phyloP scores from a whole-genome alignment of 1,140 invertebrate species.

The Hylaeus volcanicus region DNA sequence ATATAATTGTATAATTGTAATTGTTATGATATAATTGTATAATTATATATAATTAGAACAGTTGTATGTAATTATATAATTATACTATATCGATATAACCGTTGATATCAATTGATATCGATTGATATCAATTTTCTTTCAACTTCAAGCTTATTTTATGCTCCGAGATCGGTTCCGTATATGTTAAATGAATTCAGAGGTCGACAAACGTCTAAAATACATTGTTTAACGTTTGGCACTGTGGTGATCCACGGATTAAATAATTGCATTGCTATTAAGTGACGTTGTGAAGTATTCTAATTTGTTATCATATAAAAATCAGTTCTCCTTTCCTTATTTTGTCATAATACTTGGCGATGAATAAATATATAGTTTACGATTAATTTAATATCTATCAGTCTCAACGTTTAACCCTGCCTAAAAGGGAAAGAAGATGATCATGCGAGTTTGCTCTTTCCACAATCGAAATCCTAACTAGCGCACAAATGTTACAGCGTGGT shows the following conservation, averaged over 20 bases:
- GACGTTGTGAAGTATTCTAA: background rate
- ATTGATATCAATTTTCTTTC: background rate
- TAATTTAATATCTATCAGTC: slow-evolving; percentile 74
- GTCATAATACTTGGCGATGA: slow-evolving; percentile 39
- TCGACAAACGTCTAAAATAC: too few species aligned
- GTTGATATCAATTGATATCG: background rate
- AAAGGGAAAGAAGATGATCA: slow-evolving; percentile 75
- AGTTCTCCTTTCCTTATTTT: background rate
- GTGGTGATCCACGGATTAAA: slow-evolving; percentile 1
- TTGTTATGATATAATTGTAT: too few species aligned
- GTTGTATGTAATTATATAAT: too few species aligned
- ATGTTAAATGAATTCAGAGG: too few species aligned
- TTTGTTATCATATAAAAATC: background rate
- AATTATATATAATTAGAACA: too few species aligned
- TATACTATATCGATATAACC: too few species aligned
- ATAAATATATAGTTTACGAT: slow-evolving; percentile 70
- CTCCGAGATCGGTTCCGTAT: too few species aligned
- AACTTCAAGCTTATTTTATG: too few species aligned
- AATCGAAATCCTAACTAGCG: slow-evolving; percentile 49
- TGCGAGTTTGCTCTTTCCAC: slow-evolving; percentile 69
- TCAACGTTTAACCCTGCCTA: slow-evolving; percentile 74
- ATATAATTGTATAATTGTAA: too few species aligned
- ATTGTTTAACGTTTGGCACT: background rate
- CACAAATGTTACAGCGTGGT: slow-evolving; percentile 23
- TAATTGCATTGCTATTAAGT: background rate